These are phyloP conservation scores for Python bivittatus DNA, from an alignment of 2,113 vertebrate genomes.

Conservation along the genomic window DNA sequence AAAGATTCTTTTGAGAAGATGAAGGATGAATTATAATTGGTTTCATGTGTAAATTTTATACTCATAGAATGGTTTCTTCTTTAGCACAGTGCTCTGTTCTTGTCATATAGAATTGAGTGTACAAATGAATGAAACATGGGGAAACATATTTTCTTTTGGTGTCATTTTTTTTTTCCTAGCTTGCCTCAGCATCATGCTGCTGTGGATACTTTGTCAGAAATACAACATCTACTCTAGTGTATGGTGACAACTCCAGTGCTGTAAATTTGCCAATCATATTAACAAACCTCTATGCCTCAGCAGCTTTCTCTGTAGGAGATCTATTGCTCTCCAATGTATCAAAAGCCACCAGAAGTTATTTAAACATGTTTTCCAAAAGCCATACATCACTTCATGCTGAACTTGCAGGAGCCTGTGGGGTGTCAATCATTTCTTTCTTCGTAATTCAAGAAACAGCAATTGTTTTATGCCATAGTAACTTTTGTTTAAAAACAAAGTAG, in stretches of 20 bases:
- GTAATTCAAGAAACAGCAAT: background rate
- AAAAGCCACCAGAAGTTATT: conserved; percentile 16
- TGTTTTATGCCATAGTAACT: background rate
- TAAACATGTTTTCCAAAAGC: conserved; percentile 8
- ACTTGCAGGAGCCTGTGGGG: background rate
- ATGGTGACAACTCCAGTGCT: background rate
- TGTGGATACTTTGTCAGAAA: conserved; percentile 5
- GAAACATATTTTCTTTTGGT: background rate
- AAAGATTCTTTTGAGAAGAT: background rate
- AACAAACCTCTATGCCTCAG: background rate
- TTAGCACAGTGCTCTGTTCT: background rate
- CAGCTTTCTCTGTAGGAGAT: background rate
- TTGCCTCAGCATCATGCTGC: background rate
- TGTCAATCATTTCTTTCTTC: background rate
- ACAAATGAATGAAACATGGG: background rate
- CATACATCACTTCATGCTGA: background rate
- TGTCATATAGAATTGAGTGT: background rate
- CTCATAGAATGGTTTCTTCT: background rate
- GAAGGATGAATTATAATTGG: background rate
- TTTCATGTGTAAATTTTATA: background rate
- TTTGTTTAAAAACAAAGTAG: background rate
- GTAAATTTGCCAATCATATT: conserved; percentile 27
- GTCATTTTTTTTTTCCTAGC: too few species aligned
- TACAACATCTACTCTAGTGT: background rate
- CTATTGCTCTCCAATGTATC: background rate